Evolutionary conservation across 2,113 vertebrate genomes (phyloP).

Genomic region (Oreocharis arfaki): DNA sequence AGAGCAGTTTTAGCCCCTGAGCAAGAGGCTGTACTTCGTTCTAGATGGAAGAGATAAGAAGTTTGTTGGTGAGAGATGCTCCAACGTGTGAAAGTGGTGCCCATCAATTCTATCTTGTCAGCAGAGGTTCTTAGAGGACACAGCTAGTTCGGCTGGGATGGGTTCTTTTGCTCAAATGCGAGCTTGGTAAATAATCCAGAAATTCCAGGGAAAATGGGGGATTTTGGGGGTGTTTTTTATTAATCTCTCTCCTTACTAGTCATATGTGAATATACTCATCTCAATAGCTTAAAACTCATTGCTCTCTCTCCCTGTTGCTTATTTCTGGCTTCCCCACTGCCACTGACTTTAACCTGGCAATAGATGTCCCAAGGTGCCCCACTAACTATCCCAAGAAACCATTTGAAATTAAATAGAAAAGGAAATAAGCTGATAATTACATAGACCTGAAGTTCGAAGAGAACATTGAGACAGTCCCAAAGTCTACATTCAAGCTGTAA

Average conservation of each 20-base stretch:
- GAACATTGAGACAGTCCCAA: background rate
- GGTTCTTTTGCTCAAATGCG: background rate
- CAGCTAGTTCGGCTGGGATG: background rate
- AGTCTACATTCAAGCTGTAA: background rate
- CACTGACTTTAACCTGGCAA: background rate
- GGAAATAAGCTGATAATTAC: background rate
- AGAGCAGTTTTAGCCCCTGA: background rate
- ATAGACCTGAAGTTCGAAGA: background rate
- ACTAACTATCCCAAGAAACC: background rate
- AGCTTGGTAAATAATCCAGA: background rate
- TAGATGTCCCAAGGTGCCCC: background rate
- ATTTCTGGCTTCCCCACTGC: background rate
- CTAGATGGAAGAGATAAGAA: background rate
- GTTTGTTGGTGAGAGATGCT: background rate
- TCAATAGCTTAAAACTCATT: background rate
- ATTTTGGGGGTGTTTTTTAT: background rate
- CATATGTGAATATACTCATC: background rate
- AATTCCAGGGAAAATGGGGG: background rate
- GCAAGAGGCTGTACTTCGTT: background rate
- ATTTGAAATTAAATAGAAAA: background rate
- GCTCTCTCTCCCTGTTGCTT: background rate
- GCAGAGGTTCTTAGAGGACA: background rate
- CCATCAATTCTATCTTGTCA: background rate
- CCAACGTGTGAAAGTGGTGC: background rate
- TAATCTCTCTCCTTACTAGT: background rate